phyloP scores from a whole-genome alignment of 2,797 vertebrate genomes.

The Hydrophis major region DNA sequence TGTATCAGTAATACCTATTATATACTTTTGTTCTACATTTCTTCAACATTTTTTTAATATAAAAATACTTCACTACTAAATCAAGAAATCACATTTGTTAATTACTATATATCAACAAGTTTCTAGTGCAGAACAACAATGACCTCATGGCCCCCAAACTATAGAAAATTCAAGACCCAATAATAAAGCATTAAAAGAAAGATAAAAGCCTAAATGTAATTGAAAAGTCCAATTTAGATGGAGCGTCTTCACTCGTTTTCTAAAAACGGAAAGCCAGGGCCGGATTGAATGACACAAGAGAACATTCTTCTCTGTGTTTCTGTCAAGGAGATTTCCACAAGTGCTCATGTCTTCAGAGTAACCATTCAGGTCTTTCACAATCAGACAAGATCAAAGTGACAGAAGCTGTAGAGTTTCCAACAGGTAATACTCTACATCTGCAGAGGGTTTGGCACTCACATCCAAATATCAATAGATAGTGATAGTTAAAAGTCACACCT shows the following conservation, averaged over 20 bases:
- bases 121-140: not conserved
- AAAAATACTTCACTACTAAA: not conserved
- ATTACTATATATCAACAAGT: not conserved
- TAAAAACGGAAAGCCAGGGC: not conserved
- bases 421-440: not conserved
- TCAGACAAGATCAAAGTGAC: not conserved
- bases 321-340: not conserved
- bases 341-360: not conserved
- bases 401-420: not conserved
- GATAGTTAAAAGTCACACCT: not conserved
- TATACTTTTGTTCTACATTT: not conserved
- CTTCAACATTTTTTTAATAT: not conserved
- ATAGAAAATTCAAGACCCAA: not conserved
- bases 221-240: not conserved
- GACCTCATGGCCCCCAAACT: not conserved
- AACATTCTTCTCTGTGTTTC: not conserved
- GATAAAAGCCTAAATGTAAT: not conserved
- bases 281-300: not conserved
- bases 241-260: not conserved
- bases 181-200: not conserved
- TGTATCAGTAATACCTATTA: not conserved
- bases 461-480: not conserved
- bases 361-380: not conserved
- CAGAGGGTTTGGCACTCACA: not conserved
- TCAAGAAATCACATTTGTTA: not conserved